Percentiles rank a stretch among this genome's conserved stretches.
phyloP scores from a whole-genome alignment of 1,140 invertebrate species.

The Belonocnema kinseyi region DNA sequence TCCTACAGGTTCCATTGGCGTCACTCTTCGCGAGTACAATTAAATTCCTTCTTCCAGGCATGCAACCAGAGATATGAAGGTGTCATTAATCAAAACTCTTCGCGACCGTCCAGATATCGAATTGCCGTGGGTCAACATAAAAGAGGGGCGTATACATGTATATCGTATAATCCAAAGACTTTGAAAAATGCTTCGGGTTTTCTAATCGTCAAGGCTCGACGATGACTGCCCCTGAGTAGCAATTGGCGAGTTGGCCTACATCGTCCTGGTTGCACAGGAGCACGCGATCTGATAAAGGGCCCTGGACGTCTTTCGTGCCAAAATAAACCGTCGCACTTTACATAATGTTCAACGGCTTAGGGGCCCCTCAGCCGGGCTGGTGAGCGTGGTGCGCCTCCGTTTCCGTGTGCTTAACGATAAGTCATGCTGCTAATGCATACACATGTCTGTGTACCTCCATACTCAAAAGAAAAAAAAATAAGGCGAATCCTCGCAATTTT shows the following conservation, averaged over 20 bases:
- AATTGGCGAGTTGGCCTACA: conserved; percentile 66
- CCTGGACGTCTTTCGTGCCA: conserved; percentile 67
- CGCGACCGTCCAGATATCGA: conserved; percentile 48
- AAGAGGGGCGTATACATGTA: conserved; percentile 46
- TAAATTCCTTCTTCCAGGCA: neutral
- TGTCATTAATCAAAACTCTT: conserved; percentile 52
- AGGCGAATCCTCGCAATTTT: neutral
- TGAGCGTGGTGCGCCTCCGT: conserved; percentile 41
- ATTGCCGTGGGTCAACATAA: conserved; percentile 39
- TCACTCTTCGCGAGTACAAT: neutral
- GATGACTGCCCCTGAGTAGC: conserved; percentile 52
- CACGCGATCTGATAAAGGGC: conserved; percentile 71
- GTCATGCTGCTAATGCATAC: conserved; percentile 18
- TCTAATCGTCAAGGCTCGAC: conserved; percentile 55
- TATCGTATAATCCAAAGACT: conserved; percentile 43
- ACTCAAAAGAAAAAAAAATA: neutral
- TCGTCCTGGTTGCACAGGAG: conserved; percentile 61
- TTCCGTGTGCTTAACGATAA: conserved; percentile 33
- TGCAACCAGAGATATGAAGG: neutral
- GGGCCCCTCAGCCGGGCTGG: conserved; percentile 37
- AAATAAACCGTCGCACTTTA: conserved; percentile 73
- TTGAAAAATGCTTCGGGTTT: conserved; percentile 55
- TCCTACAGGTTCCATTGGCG: conserved; percentile 4
- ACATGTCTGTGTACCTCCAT: neutral
- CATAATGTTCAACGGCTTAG: conserved; percentile 65